Conservation (phyloP, 2,113 vertebrate species). For the Manacus vitellinus region DNA sequence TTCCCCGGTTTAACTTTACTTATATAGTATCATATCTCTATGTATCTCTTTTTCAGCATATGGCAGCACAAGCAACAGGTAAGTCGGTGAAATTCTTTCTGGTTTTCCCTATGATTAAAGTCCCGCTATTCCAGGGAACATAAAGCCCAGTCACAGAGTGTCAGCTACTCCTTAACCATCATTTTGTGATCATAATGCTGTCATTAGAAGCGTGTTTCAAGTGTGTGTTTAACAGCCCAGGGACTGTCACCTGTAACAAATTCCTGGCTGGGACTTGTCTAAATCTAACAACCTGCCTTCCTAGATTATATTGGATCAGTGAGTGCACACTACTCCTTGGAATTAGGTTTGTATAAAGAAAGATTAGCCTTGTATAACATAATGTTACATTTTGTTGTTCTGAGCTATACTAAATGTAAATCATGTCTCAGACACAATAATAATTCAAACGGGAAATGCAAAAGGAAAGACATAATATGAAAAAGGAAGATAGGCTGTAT, state of each 20-base stretch:
- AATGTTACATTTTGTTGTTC: slow-evolving; percentile 30
- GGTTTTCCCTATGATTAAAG: not conserved
- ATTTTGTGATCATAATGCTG: not conserved
- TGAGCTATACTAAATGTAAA: slow-evolving; percentile 46
- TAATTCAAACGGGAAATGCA: slow-evolving; percentile 43
- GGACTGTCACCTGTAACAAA: not conserved
- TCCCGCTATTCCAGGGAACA: not conserved
- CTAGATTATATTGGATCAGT: not conserved
- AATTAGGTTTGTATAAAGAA: not conserved
- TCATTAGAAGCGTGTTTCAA: not conserved
- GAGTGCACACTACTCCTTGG: not conserved
- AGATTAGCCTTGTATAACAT: not conserved
- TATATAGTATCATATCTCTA: not conserved
- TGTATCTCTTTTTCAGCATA: not conserved
- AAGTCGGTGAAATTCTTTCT: not conserved
- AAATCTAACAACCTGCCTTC: not conserved
- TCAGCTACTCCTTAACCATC: not conserved
- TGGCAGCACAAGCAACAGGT: not conserved
- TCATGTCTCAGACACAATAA: not conserved
- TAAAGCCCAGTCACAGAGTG: not conserved
- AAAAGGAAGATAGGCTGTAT: not conserved
- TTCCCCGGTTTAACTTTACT: not conserved
- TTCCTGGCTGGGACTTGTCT: not conserved
- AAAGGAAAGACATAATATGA: slow-evolving; percentile 32
- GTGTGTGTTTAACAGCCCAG: not conserved